phyloP scores from a whole-genome alignment of 2,113 vertebrate species.

The Nycticryphes semicollaris region DNA sequence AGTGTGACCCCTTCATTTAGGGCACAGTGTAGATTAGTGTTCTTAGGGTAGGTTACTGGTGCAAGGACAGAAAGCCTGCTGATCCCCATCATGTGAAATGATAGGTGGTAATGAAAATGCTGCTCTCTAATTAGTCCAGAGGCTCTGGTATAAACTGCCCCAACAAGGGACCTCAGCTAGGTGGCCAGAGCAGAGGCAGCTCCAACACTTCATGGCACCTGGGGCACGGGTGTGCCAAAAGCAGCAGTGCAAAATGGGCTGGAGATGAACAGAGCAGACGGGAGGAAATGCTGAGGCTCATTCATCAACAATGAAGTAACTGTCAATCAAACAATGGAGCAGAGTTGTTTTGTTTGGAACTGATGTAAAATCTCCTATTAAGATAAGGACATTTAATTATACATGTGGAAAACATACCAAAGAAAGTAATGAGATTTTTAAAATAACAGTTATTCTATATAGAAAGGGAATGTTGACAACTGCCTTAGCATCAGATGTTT shows the following conservation, averaged over 20 bases:
- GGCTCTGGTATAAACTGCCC: neutral
- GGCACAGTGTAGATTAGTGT: no score
- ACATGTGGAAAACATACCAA: neutral
- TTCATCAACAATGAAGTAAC: neutral
- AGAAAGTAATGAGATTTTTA: neutral
- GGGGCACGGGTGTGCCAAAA: neutral
- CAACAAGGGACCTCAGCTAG: neutral
- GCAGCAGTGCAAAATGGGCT: accelerated
- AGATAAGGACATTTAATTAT: neutral
- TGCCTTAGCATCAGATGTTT: neutral
- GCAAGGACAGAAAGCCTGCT: neutral
- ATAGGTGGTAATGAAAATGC: accelerated
- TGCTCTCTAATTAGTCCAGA: no score
- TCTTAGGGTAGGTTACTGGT: neutral
- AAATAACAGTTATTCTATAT: neutral
- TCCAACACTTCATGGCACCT: accelerated
- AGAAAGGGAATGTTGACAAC: neutral
- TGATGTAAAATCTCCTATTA: neutral
- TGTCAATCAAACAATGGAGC: neutral
- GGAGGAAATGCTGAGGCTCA: neutral
- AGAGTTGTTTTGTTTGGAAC: neutral
- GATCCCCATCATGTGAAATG: no score
- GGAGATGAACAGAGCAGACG: neutral
- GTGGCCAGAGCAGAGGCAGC: neutral
- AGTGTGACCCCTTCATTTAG: neutral